phyloP scores from a whole-genome alignment of 2,888 invertebrate species.

The Dryococelus australis region DNA sequence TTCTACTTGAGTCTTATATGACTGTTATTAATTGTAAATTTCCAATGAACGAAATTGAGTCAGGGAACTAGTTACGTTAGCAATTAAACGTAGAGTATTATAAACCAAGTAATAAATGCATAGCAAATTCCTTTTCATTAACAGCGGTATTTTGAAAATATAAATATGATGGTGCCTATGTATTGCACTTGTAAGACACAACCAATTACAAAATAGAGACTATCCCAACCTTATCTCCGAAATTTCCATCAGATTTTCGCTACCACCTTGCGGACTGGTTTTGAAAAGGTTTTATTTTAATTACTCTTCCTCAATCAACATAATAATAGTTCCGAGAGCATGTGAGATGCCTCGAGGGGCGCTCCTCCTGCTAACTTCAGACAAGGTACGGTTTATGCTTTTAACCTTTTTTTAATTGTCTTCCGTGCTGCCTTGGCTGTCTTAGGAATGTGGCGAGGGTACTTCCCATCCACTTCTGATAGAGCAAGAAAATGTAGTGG shows the following conservation, averaged over 20 bases:
- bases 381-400: neutral
- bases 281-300: slow-evolving; percentile 3
- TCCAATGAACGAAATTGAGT: too few relatives aligned
- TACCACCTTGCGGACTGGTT: neutral
- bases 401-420: neutral
- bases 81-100: too few relatives aligned
- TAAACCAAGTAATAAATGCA: too few relatives aligned
- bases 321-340: neutral
- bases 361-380: neutral
- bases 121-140: too few relatives aligned
- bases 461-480: neutral
- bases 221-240: neutral
- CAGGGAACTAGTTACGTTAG: too few relatives aligned
- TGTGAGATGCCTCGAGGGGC: neutral
- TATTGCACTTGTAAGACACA: too few relatives aligned
- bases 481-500: neutral
- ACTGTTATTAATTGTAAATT: too few relatives aligned
- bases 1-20: too few relatives aligned
- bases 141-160: too few relatives aligned
- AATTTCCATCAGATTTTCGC: neutral
- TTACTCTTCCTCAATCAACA: neutral
- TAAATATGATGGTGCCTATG: too few relatives aligned
- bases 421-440: neutral
- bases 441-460: neutral
- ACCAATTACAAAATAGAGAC: neutral